These are phyloP conservation scores for Nymphalis c-album DNA, from an alignment of 2,888 invertebrate species.

Conservation along the genomic window DNA sequence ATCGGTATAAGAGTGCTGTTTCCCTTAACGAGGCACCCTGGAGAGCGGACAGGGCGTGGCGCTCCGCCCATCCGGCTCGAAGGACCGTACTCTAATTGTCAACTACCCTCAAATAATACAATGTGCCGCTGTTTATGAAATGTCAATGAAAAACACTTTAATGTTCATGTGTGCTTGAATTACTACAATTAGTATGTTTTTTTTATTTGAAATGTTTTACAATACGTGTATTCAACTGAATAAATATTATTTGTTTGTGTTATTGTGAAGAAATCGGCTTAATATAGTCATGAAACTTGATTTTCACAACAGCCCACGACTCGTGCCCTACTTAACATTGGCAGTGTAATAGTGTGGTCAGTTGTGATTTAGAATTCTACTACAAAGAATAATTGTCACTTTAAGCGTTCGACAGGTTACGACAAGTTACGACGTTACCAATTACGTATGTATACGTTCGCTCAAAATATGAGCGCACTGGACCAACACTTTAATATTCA, in stretches of 20 bases:
- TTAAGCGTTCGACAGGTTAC: too few relatives aligned
- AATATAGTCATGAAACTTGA: too few relatives aligned
- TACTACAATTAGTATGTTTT: constrained; percentile 25
- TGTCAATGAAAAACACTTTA: constrained; percentile 28
- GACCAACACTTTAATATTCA: too few relatives aligned
- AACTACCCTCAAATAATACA: constrained; percentile 45
- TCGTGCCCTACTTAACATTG: too few relatives aligned
- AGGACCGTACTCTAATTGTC: constrained; percentile 61
- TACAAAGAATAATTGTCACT: too few relatives aligned
- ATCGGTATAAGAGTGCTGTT: constrained; percentile 35
- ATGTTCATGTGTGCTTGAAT: constrained; percentile 35
- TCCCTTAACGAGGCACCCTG: constrained; percentile 62
- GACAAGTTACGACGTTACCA: too few relatives aligned
- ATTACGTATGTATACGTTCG: too few relatives aligned
- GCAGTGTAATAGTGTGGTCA: too few relatives aligned
- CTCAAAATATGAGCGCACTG: too few relatives aligned
- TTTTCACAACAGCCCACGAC: too few relatives aligned
- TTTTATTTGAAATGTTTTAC: constrained; percentile 15
- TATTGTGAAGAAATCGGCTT: background rate
- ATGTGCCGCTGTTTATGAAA: constrained; percentile 33
- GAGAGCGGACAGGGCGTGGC: constrained; percentile 56
- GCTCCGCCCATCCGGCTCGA: constrained; percentile 61
- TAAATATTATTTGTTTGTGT: background rate
- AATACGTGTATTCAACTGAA: background rate
- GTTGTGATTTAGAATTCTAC: too few relatives aligned